Evolutionary conservation across 1,140 invertebrate genomes (phyloP), one percentile per base, ranked within the genome.

Genomic region (Aphelenchoides fujianensis): DNA sequence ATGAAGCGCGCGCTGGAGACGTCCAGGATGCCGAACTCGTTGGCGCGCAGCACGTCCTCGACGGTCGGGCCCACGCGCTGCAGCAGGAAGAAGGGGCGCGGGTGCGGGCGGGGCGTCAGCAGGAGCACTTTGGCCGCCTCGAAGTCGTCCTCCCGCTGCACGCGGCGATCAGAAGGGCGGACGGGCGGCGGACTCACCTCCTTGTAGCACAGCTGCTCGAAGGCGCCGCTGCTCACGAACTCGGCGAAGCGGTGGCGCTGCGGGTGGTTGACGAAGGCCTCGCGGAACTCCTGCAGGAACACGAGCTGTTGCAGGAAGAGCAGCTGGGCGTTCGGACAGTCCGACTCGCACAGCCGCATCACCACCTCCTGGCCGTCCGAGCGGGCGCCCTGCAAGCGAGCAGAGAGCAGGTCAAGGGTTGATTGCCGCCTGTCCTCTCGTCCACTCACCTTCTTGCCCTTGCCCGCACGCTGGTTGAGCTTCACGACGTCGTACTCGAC

Each of bases 121-220:
- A 30, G n/a, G 3, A 64, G 23, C 12, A 2, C 2, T 64, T 41
- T 64, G 27, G n/a, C 27, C 7, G 35, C 16, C 31, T 12, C 5
- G 55, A 5, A 5, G 16, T 41, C 62, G 2, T 61, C 2, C 1
- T 63, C 32, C 52, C 30, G 12, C 0, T 12, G 7, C 9, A 3
- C 30, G 27, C 35, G 19, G 30, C 41, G 62, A 63, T 0, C 19
- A 0, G 61, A 34, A 5, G 61, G 19, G 5, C 19, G 19, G 34
- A 59, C 19, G 19, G 55, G 28, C 19, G 23, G 34, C 12, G 12
- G 7, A 69, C 48, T 57, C 37, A 69, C 67, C n/a, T 69, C 28
- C 27, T 69, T 69, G 53, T 69, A 69, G 41, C 37, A 69, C 48
- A 69, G 27, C 31, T 69, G 37, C 2, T 66, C n/a, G 23, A 69